Evolutionary conservation across 2,888 invertebrate species (phyloP).

Genomic region (Patella ulyssiponensis): DNA sequence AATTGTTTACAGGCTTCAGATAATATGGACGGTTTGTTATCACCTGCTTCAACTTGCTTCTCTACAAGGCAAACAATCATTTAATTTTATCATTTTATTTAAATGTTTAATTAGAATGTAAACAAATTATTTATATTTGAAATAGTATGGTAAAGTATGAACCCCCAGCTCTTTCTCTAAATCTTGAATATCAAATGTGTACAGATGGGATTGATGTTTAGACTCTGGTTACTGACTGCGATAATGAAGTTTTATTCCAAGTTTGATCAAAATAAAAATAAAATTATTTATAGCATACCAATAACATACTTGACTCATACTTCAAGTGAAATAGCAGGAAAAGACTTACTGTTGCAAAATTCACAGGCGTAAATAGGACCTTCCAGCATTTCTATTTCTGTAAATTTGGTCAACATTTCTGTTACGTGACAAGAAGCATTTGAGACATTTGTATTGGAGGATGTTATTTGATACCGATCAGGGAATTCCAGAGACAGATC

Average conservation of each 20-base stretch:
- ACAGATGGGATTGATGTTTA: not conserved
- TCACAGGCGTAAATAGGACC: conserved; percentile 70
- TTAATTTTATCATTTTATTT: too few species aligned
- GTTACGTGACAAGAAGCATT: conserved; percentile 58
- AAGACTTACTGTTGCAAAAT: conserved; percentile 65
- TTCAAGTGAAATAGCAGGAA: not conserved
- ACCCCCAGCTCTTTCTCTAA: too few species aligned
- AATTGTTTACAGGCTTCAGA: conserved; percentile 62
- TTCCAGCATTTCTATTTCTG: conserved; percentile 65
- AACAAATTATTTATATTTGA: too few species aligned
- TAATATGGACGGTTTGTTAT: conserved; percentile 48
- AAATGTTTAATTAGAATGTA: too few species aligned
- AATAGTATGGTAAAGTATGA: too few species aligned
- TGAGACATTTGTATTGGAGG: conserved; percentile 46
- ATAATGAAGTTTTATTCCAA: not conserved
- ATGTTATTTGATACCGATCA: conserved; percentile 61
- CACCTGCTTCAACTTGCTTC: conserved; percentile 20
- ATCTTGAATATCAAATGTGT: too few species aligned
- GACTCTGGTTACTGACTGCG: not conserved
- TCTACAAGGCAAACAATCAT: too few species aligned
- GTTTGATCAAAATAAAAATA: not conserved
- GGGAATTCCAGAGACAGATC: conserved; percentile 71
- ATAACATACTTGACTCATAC: too few species aligned
- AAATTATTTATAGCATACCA: too few species aligned
- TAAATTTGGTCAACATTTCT: conserved; percentile 69